Evolutionary conservation across 2,888 invertebrate genomes (phyloP).

Genomic region (Magallana nippona): DNA sequence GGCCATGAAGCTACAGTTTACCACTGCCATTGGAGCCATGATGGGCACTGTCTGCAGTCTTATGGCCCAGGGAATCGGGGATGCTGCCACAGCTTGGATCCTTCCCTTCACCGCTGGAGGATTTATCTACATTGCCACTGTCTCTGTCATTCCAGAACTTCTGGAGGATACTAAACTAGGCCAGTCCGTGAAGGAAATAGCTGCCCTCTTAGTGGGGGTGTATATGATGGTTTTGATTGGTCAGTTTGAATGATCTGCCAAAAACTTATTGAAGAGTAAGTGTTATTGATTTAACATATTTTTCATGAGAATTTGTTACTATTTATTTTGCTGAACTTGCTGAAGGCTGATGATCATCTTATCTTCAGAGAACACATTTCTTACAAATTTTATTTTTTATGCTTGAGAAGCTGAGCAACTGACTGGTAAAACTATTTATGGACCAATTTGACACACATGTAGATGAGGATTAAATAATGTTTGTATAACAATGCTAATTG

Average conservation of each 20-base stretch:
- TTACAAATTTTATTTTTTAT: too few species aligned
- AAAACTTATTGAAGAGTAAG: too few species aligned
- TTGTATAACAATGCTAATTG: too few species aligned
- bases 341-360: too few species aligned
- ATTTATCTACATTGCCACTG: constrained; percentile 99
- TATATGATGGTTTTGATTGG: constrained; percentile 98
- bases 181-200: constrained; percentile 94
- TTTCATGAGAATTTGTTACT: background rate
- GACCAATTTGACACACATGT: too few species aligned
- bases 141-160: constrained; percentile 98
- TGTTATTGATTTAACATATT: too few species aligned
- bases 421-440: too few species aligned
- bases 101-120: constrained; percentile 98
- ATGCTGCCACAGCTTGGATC: constrained; percentile 85
- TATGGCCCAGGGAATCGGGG: constrained; percentile 86
- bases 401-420: too few species aligned
- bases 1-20: constrained; percentile 96
- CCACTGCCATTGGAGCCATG: constrained; percentile 96
- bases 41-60: constrained; percentile 95
- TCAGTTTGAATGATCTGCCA: constrained; percentile 84
- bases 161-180: constrained; percentile 91
- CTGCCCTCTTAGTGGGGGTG: constrained; percentile 93
- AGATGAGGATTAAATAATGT: too few species aligned
- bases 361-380: too few species aligned
- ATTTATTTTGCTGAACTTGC: background rate